Conservation (phyloP, 2,888 invertebrate species). For the Drosophila prostipennis region DNA sequence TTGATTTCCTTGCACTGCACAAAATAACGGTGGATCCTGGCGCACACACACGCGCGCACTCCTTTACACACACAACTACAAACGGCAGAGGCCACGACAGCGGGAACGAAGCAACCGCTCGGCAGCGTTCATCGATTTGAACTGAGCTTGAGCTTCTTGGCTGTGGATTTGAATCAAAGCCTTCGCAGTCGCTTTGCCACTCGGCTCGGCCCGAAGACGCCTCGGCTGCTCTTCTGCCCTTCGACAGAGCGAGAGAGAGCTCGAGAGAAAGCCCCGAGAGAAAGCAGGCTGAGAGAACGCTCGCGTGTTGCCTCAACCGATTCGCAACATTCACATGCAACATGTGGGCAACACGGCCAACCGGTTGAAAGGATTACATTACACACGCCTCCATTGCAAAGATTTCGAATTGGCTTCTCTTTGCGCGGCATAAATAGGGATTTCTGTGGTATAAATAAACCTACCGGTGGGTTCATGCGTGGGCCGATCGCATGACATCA, state of each 20-base stretch:
- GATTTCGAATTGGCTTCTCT: conserved; percentile 12
- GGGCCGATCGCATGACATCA: conserved; percentile 4
- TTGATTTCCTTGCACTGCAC: conserved; percentile 16
- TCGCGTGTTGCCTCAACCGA: conserved; percentile 61
- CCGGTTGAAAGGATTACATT: conserved; percentile 26
- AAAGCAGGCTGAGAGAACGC: too few species aligned
- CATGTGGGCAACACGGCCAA: conserved; percentile 39
- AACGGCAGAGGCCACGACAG: conserved; percentile 16
- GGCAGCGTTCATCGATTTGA: conserved; percentile 82
- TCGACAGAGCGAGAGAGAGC: conserved; percentile 17
- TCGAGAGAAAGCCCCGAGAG: neutral
- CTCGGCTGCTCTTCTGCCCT: conserved; percentile 4
- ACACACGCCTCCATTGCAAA: conserved; percentile 25
- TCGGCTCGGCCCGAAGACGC: conserved; percentile 2
- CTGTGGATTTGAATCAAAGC: conserved; percentile 11
- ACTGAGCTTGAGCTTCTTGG: conserved; percentile 64
- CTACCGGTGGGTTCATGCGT: neutral
- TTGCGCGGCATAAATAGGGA: conserved; percentile 5
- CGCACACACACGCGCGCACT: conserved; percentile 16
- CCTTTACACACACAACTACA: conserved; percentile 16
- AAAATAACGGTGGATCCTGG: conserved; percentile 22
- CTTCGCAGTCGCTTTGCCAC: conserved; percentile 17
- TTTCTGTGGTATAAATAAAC: conserved; percentile 23
- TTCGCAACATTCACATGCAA: conserved; percentile 51
- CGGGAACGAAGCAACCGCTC: conserved; percentile 80